Conservation (phyloP, 2,888 invertebrate species). For the Plagodis pulveraria region DNA sequence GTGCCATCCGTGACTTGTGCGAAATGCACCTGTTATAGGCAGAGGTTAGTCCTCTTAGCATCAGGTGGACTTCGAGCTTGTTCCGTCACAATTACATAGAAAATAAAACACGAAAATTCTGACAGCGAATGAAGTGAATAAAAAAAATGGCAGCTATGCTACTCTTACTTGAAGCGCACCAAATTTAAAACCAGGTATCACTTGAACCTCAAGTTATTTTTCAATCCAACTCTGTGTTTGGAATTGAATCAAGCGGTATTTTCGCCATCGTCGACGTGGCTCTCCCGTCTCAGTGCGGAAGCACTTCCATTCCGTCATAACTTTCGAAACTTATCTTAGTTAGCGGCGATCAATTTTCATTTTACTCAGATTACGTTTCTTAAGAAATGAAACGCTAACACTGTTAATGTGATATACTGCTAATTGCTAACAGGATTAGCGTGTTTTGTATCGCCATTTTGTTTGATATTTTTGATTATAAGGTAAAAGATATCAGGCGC, state of each 20-base stretch:
- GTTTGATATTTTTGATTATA: constrained; percentile 8
- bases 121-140: no score
- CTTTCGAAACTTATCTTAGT: constrained; percentile 80
- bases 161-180: no score
- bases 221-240: background rate
- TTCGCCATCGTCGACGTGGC: constrained; percentile 40
- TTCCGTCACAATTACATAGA: no score
- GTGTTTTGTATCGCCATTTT: constrained; percentile 15
- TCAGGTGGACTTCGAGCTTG: no score
- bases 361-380: constrained; percentile 72
- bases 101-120: no score
- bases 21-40: no score
- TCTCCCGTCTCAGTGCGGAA: constrained; percentile 41
- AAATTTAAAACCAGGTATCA: no score
- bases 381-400: constrained; percentile 55
- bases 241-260: constrained; percentile 1
- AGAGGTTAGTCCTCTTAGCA: no score
- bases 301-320: constrained; percentile 74
- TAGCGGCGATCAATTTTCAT: constrained; percentile 81
- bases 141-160: no score
- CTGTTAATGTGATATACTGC: constrained; percentile 43
- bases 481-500: background rate
- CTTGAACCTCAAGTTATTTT: background rate
- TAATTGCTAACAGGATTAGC: constrained; percentile 30
- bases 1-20: no score